phyloP scores from a whole-genome alignment of 2,888 invertebrate species.

The Ophioninae sp. region DNA sequence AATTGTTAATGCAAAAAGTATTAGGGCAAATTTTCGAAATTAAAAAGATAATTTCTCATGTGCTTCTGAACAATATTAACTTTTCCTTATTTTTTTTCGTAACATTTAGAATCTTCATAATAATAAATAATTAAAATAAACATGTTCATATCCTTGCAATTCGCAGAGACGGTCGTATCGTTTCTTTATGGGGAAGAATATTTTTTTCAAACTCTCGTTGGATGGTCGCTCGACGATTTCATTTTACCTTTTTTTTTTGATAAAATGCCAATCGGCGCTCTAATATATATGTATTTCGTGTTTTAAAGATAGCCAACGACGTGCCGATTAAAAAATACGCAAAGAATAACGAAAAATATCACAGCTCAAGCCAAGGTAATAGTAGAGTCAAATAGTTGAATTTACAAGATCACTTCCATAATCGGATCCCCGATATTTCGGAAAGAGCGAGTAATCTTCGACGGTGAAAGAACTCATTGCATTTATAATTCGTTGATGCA shows the following conservation, averaged over 20 bases:
- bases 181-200: neutral
- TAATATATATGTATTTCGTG: conserved; percentile 14
- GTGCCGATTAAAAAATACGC: conserved; percentile 34
- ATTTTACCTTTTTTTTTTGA: neutral
- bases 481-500: conserved; percentile 26
- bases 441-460: conserved; percentile 1
- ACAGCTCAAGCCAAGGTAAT: conserved; percentile 55
- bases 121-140: neutral
- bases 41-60: neutral
- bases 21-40: neutral
- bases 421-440: neutral
- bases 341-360: conserved; percentile 48
- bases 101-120: neutral
- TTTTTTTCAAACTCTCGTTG: conserved; percentile 6
- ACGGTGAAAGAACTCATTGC: neutral
- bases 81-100: neutral
- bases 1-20: neutral
- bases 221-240: conserved; percentile 25
- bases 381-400: conserved; percentile 7
- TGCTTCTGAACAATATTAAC: neutral
- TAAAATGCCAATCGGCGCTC: neutral
- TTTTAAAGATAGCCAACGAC: conserved; percentile 1
- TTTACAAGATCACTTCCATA: conserved; percentile 1
- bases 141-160: neutral
- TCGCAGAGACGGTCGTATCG: neutral